Percentiles rank a stretch among this genome's conserved stretches.
These are phyloP conservation scores for Pasiphila rectangulata DNA, from an alignment of 2,888 invertebrate genomes.

Conservation along the genomic window DNA sequence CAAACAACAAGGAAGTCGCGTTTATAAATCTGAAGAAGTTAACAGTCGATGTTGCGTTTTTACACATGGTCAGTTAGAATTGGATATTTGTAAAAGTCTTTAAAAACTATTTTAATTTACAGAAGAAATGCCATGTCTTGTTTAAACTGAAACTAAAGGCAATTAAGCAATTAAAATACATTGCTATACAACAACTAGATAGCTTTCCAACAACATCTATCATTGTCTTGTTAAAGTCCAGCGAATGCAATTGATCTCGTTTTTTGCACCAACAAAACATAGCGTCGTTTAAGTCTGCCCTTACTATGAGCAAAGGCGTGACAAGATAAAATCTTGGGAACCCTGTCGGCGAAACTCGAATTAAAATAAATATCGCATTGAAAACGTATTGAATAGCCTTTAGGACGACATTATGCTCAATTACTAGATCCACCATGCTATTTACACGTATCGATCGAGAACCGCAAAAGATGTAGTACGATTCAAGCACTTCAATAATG, in stretches of 20 bases:
- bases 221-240: constrained; percentile 59
- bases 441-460: constrained; percentile 54
- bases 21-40: too few species aligned
- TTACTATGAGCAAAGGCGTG: constrained; percentile 70
- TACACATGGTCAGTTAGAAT: too few species aligned
- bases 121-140: neutral
- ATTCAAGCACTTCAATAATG: constrained; percentile 50
- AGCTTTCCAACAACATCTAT: constrained; percentile 32
- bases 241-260: constrained; percentile 53
- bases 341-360: constrained; percentile 61
- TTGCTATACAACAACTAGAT: constrained; percentile 15
- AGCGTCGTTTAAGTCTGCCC: constrained; percentile 55
- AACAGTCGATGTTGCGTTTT: too few species aligned
- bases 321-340: constrained; percentile 73
- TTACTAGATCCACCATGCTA: constrained; percentile 58
- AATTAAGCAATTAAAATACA: constrained; percentile 23
- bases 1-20: too few species aligned
- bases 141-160: constrained; percentile 6
- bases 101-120: neutral
- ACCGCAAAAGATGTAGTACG: constrained; percentile 48
- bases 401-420: constrained; percentile 70
- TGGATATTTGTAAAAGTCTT: too few species aligned
- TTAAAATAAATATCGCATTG: constrained; percentile 73
- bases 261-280: constrained; percentile 58
- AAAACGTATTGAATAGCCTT: constrained; percentile 70